These are phyloP conservation scores for Gymnogyps californianus DNA, from an alignment of 2,113 vertebrate genomes.

Conservation along the genomic window DNA sequence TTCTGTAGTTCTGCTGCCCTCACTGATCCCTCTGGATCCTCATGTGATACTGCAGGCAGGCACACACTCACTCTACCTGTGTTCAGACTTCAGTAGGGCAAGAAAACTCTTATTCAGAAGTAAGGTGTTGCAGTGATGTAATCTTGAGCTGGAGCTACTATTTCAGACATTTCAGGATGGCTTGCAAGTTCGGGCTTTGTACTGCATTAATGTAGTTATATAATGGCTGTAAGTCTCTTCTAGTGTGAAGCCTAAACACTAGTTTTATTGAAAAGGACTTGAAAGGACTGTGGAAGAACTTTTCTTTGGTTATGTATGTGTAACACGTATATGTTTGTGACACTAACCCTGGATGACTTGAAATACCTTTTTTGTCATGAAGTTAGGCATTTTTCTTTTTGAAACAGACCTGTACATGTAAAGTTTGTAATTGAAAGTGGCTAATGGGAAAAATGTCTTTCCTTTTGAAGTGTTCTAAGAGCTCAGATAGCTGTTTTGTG, in stretches of 20 bases:
- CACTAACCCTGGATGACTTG: not conserved
- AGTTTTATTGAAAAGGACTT: not conserved
- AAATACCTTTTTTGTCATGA: not conserved
- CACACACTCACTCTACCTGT: not conserved
- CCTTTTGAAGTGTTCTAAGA: not conserved
- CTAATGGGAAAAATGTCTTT: not conserved
- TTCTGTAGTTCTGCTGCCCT: not conserved
- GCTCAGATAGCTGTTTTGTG: not conserved
- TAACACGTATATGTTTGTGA: not conserved
- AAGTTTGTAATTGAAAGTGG: not conserved
- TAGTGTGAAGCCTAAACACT: not conserved
- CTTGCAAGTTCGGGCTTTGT: not conserved
- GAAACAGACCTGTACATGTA: not conserved
- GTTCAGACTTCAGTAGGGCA: not conserved
- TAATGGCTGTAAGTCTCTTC: not conserved
- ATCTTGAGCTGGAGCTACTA: not conserved
- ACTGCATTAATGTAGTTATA: not conserved
- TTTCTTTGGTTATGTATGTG: not conserved
- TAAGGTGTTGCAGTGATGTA: not conserved
- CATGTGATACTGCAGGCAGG: not conserved
- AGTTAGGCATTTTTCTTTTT: not conserved
- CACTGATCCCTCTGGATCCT: not conserved
- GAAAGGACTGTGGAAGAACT: not conserved
- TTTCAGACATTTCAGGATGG: not conserved
- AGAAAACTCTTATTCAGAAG: not conserved